These are phyloP conservation scores for Oscheius myriophilus DNA, from an alignment of 2,888 invertebrate genomes.

Conservation along the genomic window DNA sequence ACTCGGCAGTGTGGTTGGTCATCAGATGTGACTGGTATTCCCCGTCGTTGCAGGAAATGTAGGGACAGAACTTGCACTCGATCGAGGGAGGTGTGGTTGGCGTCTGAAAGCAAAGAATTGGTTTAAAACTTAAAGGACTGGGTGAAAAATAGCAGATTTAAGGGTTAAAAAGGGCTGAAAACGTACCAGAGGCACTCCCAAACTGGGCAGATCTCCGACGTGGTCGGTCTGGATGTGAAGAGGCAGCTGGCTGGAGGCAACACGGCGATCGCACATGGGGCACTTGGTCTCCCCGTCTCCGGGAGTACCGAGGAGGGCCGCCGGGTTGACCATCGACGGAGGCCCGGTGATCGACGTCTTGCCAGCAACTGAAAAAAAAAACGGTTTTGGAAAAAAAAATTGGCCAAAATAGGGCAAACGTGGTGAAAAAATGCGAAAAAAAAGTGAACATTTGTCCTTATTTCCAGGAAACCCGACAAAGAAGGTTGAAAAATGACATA, in stretches of 20 bases:
- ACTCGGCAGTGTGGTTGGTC: slow-evolving; percentile 22
- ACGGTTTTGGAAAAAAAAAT: too few relatives aligned
- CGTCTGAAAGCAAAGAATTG: slow-evolving; percentile 2
- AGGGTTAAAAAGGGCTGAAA: neutral
- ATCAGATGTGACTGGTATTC: slow-evolving; percentile 33
- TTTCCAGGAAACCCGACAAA: too few relatives aligned
- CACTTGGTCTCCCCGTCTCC: slow-evolving; percentile 35
- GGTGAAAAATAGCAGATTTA: neutral
- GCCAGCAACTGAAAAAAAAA: neutral
- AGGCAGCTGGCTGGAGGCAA: slow-evolving; percentile 35
- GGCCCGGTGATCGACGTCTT: slow-evolving; percentile 29
- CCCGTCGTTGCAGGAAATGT: slow-evolving; percentile 22
- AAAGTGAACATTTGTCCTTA: too few relatives aligned
- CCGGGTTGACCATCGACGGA: slow-evolving; percentile 27
- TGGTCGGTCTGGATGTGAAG: slow-evolving; percentile 46
- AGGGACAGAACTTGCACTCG: slow-evolving; percentile 30
- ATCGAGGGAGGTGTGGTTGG: slow-evolving; percentile 14
- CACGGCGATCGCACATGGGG: slow-evolving; percentile 40
- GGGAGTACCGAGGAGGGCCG: neutral
- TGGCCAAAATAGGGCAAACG: too few relatives aligned
- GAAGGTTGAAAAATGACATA: too few relatives aligned
- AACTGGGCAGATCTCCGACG: slow-evolving; percentile 15
- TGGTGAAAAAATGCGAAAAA: too few relatives aligned
- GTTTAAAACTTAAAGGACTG: neutral
- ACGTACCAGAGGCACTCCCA: slow-evolving; percentile 1